phyloP scores from a whole-genome alignment of 2,797 vertebrate species.

The Pteronotus mesoamericanus region DNA sequence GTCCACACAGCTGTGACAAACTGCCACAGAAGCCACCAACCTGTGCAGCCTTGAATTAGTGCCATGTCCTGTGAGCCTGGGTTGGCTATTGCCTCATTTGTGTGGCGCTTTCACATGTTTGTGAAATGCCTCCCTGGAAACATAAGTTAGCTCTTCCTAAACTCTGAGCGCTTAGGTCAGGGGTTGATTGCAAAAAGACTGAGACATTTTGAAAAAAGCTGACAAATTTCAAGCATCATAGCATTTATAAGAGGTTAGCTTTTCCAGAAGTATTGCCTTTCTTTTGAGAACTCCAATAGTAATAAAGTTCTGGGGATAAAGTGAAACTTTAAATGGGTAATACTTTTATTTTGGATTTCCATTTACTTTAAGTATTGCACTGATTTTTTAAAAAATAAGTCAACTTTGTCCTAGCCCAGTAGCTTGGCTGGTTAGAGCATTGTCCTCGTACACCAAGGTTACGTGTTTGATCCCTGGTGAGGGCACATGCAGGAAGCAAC shows the following conservation, averaged over 20 bases:
- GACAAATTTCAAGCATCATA: not conserved
- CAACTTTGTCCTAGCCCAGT: not conserved
- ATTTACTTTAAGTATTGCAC: not conserved
- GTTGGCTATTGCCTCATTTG: not conserved
- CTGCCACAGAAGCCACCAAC: not conserved
- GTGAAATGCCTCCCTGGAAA: not conserved
- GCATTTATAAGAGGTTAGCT: not conserved
- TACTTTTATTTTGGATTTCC: conserved; percentile 37
- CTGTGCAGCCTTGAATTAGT: not conserved
- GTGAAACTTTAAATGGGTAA: not conserved
- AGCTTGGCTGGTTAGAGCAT: not conserved
- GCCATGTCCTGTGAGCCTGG: not conserved
- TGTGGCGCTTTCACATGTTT: not conserved
- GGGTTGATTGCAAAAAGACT: not conserved
- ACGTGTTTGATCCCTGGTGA: not conserved
- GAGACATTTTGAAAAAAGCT: not conserved
- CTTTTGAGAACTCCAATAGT: not conserved
- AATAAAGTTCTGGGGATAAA: not conserved
- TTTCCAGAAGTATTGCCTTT: not conserved
- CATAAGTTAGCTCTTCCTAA: not conserved
- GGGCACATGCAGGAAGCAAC: not conserved
- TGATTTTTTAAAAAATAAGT: conserved; percentile 23
- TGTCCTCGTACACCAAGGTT: not conserved
- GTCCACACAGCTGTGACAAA: not conserved
- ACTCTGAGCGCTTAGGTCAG: not conserved